phyloP scores from a whole-genome alignment of 2,888 invertebrate species.

The Drosophila anceps region DNA sequence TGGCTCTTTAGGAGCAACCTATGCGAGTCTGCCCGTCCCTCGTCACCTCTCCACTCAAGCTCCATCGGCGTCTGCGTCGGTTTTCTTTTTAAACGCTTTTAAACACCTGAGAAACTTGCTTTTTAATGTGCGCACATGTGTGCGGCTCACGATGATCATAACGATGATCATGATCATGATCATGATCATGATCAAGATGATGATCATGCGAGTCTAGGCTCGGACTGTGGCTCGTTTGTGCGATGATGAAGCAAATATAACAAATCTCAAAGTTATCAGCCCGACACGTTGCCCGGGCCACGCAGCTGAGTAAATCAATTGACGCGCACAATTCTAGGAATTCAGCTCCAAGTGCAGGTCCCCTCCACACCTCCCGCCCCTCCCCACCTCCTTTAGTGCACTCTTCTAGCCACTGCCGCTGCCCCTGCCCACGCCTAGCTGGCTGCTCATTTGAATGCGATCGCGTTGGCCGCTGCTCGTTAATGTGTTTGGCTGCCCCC shows the following conservation, averaged over 20 bases:
- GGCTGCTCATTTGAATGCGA: constrained; percentile 67
- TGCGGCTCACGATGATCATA: constrained; percentile 53
- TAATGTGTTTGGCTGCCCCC: constrained; percentile 66
- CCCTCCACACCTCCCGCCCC: accelerated
- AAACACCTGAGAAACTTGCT: constrained; percentile 82
- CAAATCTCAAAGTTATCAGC: constrained; percentile 80
- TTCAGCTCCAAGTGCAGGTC: constrained; percentile 59
- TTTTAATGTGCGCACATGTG: constrained; percentile 80
- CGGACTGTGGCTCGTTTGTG: constrained; percentile 68
- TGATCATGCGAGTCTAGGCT: constrained; percentile 33
- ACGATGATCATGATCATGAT: constrained; percentile 24
- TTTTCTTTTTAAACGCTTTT: constrained; percentile 81
- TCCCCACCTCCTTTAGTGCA: no score
- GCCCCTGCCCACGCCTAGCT: constrained; percentile 9
- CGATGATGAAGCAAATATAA: constrained; percentile 79
- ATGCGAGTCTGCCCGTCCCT: constrained; percentile 5
- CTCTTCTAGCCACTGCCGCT: constrained; percentile 13
- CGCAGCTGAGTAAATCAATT: constrained; percentile 86
- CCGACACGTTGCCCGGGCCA: constrained; percentile 53
- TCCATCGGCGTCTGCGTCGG: constrained; percentile 63
- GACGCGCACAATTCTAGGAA: constrained; percentile 85
- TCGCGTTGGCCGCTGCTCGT: constrained; percentile 62
- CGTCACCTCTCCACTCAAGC: background rate
- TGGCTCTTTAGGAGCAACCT: constrained; percentile 45
- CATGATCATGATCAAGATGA: constrained; percentile 23